phyloP scores from a whole-genome alignment of 2,888 invertebrate genomes.

The Hypsopygia costalis region DNA sequence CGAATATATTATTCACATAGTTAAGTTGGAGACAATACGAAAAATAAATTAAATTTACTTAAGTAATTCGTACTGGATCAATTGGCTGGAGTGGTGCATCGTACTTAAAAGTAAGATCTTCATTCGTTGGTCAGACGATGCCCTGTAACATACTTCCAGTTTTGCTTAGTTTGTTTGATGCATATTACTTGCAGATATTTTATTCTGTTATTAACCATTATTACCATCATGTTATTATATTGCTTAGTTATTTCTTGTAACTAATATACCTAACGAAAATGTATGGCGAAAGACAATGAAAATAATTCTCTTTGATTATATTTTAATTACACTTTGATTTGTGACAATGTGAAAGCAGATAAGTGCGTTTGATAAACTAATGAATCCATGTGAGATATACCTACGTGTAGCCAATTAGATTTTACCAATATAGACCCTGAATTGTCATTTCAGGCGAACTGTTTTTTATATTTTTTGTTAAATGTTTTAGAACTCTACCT shows the following conservation, averaged over 20 bases:
- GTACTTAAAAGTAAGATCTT: slow-evolving; percentile 14
- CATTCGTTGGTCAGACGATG: slow-evolving; percentile 47
- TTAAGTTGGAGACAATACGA: neutral
- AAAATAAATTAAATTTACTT: neutral
- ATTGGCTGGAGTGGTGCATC: neutral
- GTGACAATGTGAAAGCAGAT: neutral
- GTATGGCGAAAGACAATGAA: no score
- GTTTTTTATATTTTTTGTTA: neutral
- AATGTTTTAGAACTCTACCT: neutral
- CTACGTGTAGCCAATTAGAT: slow-evolving; percentile 42
- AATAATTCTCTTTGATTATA: no score
- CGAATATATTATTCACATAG: neutral
- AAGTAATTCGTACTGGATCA: neutral
- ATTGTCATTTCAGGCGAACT: slow-evolving; percentile 26
- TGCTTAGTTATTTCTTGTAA: no score
- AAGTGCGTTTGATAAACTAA: slow-evolving; percentile 12
- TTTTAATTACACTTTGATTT: no score
- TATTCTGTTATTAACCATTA: no score
- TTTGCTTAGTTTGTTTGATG: neutral
- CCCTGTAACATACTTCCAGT: slow-evolving; percentile 61
- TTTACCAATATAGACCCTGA: slow-evolving; percentile 27
- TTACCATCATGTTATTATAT: no score
- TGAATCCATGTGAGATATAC: slow-evolving; percentile 39
- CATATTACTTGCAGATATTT: neutral
- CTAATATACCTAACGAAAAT: no score